A percentile compares a stretch with the other conserved stretches of the same genome.
Evolutionary conservation across 2,113 vertebrate species (phyloP).

Genomic region (Rhadina sibilatrix): DNA sequence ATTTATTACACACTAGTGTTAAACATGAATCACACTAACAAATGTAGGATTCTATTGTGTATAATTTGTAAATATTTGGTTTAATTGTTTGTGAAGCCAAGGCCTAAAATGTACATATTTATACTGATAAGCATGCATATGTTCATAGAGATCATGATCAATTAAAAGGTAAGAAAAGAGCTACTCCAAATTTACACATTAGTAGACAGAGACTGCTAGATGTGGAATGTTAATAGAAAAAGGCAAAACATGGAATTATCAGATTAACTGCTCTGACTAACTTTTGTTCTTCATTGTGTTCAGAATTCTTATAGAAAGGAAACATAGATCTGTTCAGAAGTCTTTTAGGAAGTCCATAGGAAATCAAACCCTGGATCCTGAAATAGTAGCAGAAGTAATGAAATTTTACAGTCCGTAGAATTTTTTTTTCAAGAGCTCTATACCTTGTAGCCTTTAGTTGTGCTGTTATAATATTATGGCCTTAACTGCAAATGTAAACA

Average conservation of each 20-base stretch:
- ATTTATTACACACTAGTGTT: neutral
- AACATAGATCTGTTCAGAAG: neutral
- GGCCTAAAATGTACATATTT: slow-evolving; percentile 47
- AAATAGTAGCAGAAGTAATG: neutral
- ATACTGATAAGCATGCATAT: neutral
- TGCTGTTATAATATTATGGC: neutral
- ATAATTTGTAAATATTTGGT: slow-evolving; percentile 34
- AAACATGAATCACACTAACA: neutral
- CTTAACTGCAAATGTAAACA: neutral
- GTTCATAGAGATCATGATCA: neutral
- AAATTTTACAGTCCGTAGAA: neutral
- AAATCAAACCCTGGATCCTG: neutral
- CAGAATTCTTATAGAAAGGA: neutral
- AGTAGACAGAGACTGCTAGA: neutral
- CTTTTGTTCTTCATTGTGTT: neutral
- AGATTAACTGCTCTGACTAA: neutral
- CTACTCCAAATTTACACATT: neutral
- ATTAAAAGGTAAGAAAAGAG: neutral
- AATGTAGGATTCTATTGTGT: neutral
- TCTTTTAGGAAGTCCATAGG: neutral
- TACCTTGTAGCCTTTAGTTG: neutral
- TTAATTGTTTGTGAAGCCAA: slow-evolving; percentile 13
- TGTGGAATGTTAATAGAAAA: neutral
- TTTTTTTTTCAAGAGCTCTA: neutral
- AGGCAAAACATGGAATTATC: neutral